Evolutionary conservation across 2,888 invertebrate species (phyloP), one percentile per base, ranked within the genome.

Genomic region (Chesias legatella): DNA sequence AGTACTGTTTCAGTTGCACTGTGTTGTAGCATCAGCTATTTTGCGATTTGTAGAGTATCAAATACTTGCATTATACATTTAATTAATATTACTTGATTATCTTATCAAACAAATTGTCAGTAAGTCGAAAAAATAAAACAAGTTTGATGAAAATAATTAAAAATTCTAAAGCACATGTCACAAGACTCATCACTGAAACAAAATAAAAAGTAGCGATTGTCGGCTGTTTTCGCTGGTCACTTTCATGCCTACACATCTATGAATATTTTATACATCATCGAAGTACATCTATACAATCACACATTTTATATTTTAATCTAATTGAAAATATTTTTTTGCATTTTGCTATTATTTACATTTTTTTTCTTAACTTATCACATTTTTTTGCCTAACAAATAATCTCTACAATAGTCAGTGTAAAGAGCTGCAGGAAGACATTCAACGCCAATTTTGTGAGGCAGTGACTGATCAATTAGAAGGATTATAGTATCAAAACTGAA

Each of bases 381-480:
- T 63, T 53, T 77, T 84, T 85, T 83, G 74, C 82, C 81, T 85
- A 86, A 79, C 67, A 78, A 79, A 81, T 79, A 77, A 79, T 68
- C 68, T 78, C 85, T 86, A 85, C 79, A 76, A 72, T 80, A 86
- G 82, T 85, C 88, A 88, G 88, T 88, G 88, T 88, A 88, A 70
- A 88, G 88, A 88, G 88, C 88, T 88, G 88, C 82, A 83, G 88
- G 88, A 88, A 88, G 86, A 88, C 88, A 67, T 86, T 74, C 63
- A 73, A 85, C 86, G 61, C 83, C 82, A 73, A 68, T 49, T 43
- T 38, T 43, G 5, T 36, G 28, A 21, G 44, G 41, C 10, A 17
- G 20, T 8, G 38, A 46, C 46, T 45, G 32, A 51, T 43, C 24
- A 44, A 46, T 25, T 51, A 40, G 45, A 52, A 34, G 45, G 48